Conservation (phyloP, 2,113 vertebrate genomes). For the Ploceus nigricollis region DNA sequence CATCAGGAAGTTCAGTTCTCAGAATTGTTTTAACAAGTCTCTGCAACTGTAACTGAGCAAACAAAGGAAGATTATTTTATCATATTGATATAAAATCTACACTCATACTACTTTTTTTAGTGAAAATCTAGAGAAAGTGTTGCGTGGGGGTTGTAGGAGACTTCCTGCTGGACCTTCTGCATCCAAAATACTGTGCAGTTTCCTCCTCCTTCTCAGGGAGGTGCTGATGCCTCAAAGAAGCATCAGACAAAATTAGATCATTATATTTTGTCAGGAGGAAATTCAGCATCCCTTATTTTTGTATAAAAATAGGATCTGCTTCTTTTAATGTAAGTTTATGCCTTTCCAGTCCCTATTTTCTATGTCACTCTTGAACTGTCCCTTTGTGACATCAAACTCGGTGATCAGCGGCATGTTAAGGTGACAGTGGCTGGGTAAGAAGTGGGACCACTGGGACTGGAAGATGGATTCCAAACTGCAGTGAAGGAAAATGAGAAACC, state of each 20-base stretch:
- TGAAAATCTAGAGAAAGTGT: not conserved
- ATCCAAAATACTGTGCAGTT: not conserved
- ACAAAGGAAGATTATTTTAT: not conserved
- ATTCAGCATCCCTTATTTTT: not conserved
- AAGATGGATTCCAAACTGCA: not conserved
- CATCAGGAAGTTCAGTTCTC: not conserved
- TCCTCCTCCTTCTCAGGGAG: conserved; percentile 46
- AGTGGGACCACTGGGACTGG: not conserved
- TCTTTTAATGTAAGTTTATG: not conserved
- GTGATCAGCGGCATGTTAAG: not conserved
- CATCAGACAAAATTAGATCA: not conserved
- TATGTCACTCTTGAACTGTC: not conserved
- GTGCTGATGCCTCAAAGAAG: conserved; percentile 42
- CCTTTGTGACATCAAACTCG: not conserved
- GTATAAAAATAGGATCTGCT: not conserved
- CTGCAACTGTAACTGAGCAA: not conserved
- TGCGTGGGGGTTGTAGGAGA: fast-evolving
- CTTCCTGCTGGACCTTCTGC: not conserved
- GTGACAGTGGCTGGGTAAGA: not conserved
- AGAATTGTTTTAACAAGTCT: not conserved
- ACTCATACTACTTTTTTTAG: not conserved
- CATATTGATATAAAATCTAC: not conserved
- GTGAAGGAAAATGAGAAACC: not conserved
- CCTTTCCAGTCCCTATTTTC: not conserved
- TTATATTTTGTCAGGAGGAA: not conserved